Evolutionary conservation across 2,113 vertebrate species (phyloP).

Genomic region (Burhinus oedicnemus): DNA sequence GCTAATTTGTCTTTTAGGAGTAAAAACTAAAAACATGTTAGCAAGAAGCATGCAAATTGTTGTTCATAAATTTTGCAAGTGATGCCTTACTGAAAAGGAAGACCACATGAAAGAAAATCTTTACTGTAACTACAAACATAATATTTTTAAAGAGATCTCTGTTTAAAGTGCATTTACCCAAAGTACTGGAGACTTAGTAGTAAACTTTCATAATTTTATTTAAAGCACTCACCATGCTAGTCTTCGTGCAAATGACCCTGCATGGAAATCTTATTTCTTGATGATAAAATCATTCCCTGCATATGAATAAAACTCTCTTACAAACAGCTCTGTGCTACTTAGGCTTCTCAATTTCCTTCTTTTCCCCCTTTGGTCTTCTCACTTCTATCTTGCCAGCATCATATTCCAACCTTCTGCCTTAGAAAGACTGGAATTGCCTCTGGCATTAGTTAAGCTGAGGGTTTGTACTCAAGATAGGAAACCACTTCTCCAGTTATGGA

Average conservation of each 20-base stretch:
- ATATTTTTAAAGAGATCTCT: background rate
- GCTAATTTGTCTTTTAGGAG: constrained; percentile 39
- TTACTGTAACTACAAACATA: background rate
- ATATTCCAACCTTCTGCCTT: background rate
- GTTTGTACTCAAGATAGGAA: background rate
- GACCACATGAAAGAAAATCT: background rate
- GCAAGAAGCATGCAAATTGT: background rate
- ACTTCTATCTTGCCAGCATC: background rate
- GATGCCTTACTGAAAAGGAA: background rate
- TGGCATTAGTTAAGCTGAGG: background rate
- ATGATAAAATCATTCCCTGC: background rate
- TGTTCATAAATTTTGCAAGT: background rate
- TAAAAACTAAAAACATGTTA: constrained; percentile 28
- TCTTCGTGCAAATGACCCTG: background rate
- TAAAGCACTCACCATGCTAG: background rate
- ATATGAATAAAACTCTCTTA: background rate
- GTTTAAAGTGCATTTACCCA: background rate
- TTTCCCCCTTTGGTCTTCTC: background rate
- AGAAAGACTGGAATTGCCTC: background rate
- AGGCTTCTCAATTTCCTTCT: background rate
- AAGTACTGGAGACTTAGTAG: background rate
- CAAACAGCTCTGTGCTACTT: background rate
- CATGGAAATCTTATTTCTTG: background rate
- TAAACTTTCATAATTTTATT: background rate
- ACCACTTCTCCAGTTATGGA: background rate